phyloP scores from a whole-genome alignment of 1,140 invertebrate genomes.

The Penaeus japonicus region DNA sequence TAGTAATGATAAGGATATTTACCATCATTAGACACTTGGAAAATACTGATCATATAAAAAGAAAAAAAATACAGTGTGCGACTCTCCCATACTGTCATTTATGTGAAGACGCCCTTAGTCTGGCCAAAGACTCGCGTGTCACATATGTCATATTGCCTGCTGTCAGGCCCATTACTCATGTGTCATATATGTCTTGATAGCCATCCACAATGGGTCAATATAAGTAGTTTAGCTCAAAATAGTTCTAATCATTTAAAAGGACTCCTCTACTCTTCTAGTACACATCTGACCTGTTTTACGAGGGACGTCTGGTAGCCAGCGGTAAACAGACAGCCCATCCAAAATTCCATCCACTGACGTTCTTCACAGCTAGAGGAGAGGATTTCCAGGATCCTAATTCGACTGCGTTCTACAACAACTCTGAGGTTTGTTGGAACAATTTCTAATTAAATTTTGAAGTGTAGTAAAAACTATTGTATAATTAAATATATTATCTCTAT shows the following conservation, averaged over 20 bases:
- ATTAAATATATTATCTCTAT: not conserved
- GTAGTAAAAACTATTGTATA: not conserved
- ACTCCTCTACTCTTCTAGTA: conserved; percentile 65
- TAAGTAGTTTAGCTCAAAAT: too few relatives aligned
- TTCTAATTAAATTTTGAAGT: not conserved
- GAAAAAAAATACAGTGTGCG: too few relatives aligned
- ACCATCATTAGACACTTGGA: too few relatives aligned
- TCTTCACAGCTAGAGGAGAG: conserved; percentile 76
- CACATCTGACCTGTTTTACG: conserved; percentile 85
- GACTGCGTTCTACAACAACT: conserved; percentile 85
- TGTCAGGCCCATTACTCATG: too few relatives aligned
- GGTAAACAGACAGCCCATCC: conserved; percentile 75
- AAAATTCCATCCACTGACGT: conserved; percentile 78
- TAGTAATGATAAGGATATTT: too few relatives aligned
- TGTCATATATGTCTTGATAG: too few relatives aligned
- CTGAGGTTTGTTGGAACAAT: conserved; percentile 71
- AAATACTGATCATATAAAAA: too few relatives aligned
- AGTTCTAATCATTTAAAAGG: not conserved
- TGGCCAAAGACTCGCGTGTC: too few relatives aligned
- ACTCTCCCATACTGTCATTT: too few relatives aligned
- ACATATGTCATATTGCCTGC: too few relatives aligned
- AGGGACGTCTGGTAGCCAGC: conserved; percentile 77
- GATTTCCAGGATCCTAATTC: conserved; percentile 75
- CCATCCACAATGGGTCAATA: too few relatives aligned
- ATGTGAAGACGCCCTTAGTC: too few relatives aligned